phyloP scores from a whole-genome alignment of 2,888 invertebrate species.

The Euclidia mi region DNA sequence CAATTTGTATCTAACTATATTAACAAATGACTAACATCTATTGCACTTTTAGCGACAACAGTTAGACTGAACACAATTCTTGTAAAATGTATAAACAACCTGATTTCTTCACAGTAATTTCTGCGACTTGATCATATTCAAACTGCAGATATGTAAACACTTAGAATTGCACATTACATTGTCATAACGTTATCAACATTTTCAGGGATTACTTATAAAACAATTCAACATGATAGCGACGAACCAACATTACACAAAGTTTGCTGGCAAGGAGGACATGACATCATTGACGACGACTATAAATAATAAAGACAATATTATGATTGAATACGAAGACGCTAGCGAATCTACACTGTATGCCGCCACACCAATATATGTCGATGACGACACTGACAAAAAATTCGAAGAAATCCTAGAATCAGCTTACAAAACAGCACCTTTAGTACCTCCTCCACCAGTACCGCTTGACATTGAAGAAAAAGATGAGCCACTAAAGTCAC shows the following conservation, averaged over 20 bases:
- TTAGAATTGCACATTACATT: constrained; percentile 27
- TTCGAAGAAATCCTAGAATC: constrained; percentile 82
- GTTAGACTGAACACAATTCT: constrained; percentile 25
- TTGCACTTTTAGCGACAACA: constrained; percentile 30
- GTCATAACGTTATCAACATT: constrained; percentile 60
- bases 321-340: constrained; percentile 83
- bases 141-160: constrained; percentile 10
- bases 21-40: constrained; percentile 29
- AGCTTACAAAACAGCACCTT: constrained; percentile 65
- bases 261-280: constrained; percentile 68
- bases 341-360: constrained; percentile 73
- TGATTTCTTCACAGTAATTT: constrained; percentile 24
- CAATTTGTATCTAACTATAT: constrained; percentile 19
- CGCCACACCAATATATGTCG: constrained; percentile 74
- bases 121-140: constrained; percentile 11
- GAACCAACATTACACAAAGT: constrained; percentile 80
- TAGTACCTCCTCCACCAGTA: constrained; percentile 55
- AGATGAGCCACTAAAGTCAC: constrained; percentile 74
- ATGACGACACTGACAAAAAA: constrained; percentile 81
- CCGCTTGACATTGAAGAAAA: constrained; percentile 58
- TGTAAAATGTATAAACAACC: constrained; percentile 28
- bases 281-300: constrained; percentile 75
- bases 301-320: constrained; percentile 72
- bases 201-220: constrained; percentile 87
- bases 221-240: constrained; percentile 84